phyloP scores from a whole-genome alignment of 2,113 vertebrate genomes.

The Amblyornis subalaris region DNA sequence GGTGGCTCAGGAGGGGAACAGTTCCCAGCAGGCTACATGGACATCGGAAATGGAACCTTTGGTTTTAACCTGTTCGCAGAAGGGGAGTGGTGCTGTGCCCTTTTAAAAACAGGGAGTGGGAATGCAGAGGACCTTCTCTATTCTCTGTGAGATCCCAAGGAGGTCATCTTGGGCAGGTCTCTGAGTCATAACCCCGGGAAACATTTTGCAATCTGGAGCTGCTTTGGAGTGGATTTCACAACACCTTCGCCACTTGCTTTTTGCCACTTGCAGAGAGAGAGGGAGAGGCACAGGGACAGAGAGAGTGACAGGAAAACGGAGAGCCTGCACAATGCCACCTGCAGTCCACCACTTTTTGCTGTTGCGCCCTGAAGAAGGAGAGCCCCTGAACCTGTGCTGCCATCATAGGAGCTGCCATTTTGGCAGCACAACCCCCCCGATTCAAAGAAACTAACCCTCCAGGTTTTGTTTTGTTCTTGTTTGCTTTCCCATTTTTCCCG shows the following conservation, averaged over 20 bases:
- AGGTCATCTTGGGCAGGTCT: background rate
- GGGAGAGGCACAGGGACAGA: too few species aligned
- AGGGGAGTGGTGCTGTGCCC: too few species aligned
- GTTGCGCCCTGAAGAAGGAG: fast-evolving
- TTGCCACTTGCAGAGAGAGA: background rate
- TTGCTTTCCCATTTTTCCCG: background rate
- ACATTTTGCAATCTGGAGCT: background rate
- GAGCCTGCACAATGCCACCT: background rate
- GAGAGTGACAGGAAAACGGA: background rate
- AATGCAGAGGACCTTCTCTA: background rate
- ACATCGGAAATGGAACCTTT: background rate
- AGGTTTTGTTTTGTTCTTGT: background rate
- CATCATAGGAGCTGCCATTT: background rate
- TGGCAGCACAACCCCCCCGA: fast-evolving
- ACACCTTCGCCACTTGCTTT: background rate
- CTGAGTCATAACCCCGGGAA: background rate
- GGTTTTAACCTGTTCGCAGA: fast-evolving
- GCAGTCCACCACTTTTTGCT: background rate
- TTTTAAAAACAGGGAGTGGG: background rate
- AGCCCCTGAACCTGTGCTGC: fast-evolving
- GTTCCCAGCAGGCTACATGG: fast-evolving
- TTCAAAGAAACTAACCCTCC: background rate
- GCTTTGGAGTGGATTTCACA: background rate
- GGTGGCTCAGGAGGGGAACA: background rate
- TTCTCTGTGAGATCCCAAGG: too few species aligned